phyloP scores from a whole-genome alignment of 2,888 invertebrate species.

The Zele albiditarsus region DNA sequence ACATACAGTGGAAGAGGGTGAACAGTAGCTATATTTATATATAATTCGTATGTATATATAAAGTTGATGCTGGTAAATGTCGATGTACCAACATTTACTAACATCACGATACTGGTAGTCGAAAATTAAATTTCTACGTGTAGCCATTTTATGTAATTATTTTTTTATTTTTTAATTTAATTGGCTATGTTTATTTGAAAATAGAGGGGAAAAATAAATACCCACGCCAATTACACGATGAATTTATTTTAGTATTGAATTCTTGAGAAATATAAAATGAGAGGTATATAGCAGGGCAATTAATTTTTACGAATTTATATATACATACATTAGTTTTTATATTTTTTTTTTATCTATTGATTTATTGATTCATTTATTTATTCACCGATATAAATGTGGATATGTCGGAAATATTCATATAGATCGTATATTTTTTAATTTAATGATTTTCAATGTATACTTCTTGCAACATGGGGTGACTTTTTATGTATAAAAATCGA shows the following conservation, averaged over 20 bases:
- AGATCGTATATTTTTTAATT: too few species aligned
- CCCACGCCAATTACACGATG: neutral
- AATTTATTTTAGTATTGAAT: neutral
- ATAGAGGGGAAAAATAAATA: neutral
- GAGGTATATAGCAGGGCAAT: neutral
- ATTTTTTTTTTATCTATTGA: neutral
- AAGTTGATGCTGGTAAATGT: neutral
- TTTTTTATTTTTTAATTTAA: constrained; percentile 40
- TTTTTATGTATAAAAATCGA: too few species aligned
- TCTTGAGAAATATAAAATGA: neutral
- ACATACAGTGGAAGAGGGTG: neutral
- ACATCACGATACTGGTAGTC: constrained; percentile 18
- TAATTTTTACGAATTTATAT: neutral
- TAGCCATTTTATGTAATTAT: constrained; percentile 40
- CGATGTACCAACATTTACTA: neutral
- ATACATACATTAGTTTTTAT: too few species aligned
- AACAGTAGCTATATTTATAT: too few species aligned
- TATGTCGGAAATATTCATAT: too few species aligned
- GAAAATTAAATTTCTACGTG: constrained; percentile 48
- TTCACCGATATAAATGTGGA: neutral
- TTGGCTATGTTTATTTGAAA: neutral
- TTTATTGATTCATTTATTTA: neutral
- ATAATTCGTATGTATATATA: neutral
- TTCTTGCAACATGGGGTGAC: too few species aligned
- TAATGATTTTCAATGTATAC: too few species aligned